These are phyloP conservation scores for Drosophila micromelanica DNA, from an alignment of 1,140 invertebrate species.

Conservation along the genomic window DNA sequence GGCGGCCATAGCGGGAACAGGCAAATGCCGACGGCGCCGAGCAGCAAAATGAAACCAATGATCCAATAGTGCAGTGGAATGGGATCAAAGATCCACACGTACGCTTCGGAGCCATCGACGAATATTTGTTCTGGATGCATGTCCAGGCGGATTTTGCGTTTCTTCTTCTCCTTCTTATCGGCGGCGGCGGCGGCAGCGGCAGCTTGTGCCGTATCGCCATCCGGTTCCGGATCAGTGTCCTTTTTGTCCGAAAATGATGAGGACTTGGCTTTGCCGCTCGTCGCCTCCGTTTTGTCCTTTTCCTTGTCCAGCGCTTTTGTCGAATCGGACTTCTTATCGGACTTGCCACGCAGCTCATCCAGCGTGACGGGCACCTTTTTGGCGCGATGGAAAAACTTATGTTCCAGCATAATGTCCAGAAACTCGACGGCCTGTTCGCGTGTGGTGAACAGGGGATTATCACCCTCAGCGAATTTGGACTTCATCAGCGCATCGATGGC, in stretches of 20 bases:
- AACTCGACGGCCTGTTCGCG: slow-evolving; percentile 92
- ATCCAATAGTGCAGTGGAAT: slow-evolving; percentile 98
- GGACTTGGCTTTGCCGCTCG: slow-evolving; percentile 41
- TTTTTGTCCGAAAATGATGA: slow-evolving; percentile 38
- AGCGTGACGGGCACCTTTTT: slow-evolving; percentile 93
- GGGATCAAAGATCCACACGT: slow-evolving; percentile 99
- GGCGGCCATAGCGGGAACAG: slow-evolving; percentile 99
- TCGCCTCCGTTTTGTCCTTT: slow-evolving; percentile 56
- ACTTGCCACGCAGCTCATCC: slow-evolving; percentile 87
- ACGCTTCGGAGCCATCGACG: slow-evolving; percentile 96
- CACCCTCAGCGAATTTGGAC: slow-evolving; percentile 95
- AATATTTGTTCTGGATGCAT: slow-evolving; percentile 98
- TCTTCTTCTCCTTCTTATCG: slow-evolving; percentile 86
- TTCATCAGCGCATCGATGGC: slow-evolving; percentile 96
- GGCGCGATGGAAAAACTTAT: slow-evolving; percentile 98
- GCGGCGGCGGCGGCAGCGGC: slow-evolving; percentile 10
- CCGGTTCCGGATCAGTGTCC: slow-evolving; percentile 65
- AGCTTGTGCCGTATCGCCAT: slow-evolving; percentile 51
- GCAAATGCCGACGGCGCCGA: slow-evolving; percentile 97
- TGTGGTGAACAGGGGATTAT: slow-evolving; percentile 91
- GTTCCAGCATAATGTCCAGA: slow-evolving; percentile 93
- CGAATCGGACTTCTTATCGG: slow-evolving; percentile 56
- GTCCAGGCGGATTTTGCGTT: slow-evolving; percentile 92
- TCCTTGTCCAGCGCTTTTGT: slow-evolving; percentile 84
- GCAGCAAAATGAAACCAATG: slow-evolving; percentile 94